phyloP scores from a whole-genome alignment of 2,797 vertebrate genomes.

The Chaunax sp. region DNA sequence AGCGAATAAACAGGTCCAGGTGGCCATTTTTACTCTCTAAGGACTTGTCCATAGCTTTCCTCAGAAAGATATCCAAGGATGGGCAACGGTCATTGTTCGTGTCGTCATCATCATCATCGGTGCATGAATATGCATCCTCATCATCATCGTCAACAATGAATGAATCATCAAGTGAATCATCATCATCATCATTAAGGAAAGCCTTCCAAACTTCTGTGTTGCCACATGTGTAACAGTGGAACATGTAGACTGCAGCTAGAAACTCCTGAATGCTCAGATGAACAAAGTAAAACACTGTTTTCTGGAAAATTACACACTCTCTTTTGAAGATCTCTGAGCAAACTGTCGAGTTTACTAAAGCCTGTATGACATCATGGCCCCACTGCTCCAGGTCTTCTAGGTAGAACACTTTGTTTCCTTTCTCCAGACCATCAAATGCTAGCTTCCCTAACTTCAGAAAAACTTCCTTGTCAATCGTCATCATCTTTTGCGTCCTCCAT shows the following conservation, averaged over 20 bases:
- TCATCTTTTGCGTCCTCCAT: slow-evolving; percentile 3
- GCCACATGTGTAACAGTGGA: slow-evolving; percentile 12
- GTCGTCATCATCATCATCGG: too few species aligned
- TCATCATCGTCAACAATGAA: too few species aligned
- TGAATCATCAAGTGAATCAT: too few species aligned
- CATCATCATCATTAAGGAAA: not conserved
- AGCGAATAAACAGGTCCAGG: slow-evolving; percentile 18
- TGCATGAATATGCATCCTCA: too few species aligned
- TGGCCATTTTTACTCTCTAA: not conserved
- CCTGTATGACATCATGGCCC: not conserved
- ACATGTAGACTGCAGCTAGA: slow-evolving; percentile 14
- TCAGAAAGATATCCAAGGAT: not conserved
- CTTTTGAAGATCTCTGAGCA: slow-evolving; percentile 14
- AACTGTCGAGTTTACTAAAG: slow-evolving; percentile 2
- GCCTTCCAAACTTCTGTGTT: not conserved
- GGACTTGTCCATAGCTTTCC: not conserved
- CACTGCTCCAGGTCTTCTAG: slow-evolving; percentile 6
- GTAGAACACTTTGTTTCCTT: slow-evolving; percentile 17
- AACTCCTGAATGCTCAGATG: slow-evolving; percentile 22
- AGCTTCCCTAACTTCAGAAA: slow-evolving; percentile 13
- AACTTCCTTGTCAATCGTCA: not conserved
- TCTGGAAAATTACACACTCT: slow-evolving; percentile 9
- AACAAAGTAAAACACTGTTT: not conserved
- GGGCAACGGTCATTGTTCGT: too few species aligned
- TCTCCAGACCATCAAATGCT: slow-evolving; percentile 1